These are phyloP conservation scores for Otolemur crassicaudatus DNA, from an alignment of 2,797 vertebrate genomes.

Conservation along the genomic window DNA sequence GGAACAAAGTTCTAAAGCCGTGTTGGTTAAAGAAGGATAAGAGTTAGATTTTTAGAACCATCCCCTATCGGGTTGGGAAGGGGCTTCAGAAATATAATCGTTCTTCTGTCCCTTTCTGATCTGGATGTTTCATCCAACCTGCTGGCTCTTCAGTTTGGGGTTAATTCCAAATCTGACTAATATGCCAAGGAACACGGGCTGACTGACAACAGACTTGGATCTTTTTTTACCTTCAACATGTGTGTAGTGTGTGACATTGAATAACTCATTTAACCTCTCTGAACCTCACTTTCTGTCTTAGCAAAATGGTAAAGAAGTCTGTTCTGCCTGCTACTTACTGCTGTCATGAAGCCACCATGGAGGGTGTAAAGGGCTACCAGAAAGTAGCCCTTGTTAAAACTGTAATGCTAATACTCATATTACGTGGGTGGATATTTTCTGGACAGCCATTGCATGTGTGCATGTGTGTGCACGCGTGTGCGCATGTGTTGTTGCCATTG, in stretches of 20 bases:
- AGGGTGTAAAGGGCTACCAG: neutral
- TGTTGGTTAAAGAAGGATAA: neutral
- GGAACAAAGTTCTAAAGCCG: neutral
- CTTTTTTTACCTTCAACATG: neutral
- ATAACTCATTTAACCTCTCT: neutral
- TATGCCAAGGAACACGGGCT: neutral
- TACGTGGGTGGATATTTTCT: too few relatives aligned
- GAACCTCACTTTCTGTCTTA: neutral
- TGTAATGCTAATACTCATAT: too few relatives aligned
- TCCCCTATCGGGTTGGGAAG: neutral
- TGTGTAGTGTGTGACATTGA: neutral
- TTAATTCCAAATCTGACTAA: neutral
- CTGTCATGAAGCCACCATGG: neutral
- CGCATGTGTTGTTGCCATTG: accelerated
- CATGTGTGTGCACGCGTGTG: too few relatives aligned
- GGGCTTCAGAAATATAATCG: neutral
- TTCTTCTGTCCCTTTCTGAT: neutral
- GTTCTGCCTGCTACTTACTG: neutral
- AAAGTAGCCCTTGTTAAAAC: too few relatives aligned
- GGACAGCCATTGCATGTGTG: too few relatives aligned
- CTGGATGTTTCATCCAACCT: neutral
- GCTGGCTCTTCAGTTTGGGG: neutral
- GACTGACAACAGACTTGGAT: neutral
- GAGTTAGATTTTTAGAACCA: neutral
- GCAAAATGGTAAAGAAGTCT: neutral